Conservation (phyloP, 2,888 invertebrate genomes). For the Deladenus siricidicola region DNA sequence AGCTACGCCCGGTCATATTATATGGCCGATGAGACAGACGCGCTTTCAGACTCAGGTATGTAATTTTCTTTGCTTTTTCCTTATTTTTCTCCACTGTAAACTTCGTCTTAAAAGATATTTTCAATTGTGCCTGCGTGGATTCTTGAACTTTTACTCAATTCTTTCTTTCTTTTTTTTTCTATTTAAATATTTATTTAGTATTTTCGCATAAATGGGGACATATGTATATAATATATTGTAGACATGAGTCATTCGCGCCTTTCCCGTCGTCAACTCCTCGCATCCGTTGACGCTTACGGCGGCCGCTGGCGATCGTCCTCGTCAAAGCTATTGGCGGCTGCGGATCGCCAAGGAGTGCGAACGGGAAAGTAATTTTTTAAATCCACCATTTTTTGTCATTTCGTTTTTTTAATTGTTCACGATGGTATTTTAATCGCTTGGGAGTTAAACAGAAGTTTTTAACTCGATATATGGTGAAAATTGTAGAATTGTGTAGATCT, state of each 20-base stretch:
- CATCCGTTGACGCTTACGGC: slow-evolving; percentile 49
- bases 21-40: slow-evolving; percentile 50
- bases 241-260: slow-evolving; percentile 52
- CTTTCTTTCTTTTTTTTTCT: not conserved
- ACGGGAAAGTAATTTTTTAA: slow-evolving; percentile 48
- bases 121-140: too few species aligned
- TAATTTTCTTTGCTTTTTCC: not conserved
- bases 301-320: slow-evolving; percentile 48
- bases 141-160: too few species aligned
- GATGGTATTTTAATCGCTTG: too few species aligned
- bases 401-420: not conserved
- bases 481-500: too few species aligned
- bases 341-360: slow-evolving; percentile 50
- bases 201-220: not conserved
- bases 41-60: slow-evolving; percentile 50
- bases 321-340: slow-evolving; percentile 46
- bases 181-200: not conserved
- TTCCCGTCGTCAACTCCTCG: slow-evolving; percentile 45
- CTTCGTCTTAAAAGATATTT: too few species aligned
- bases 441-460: too few species aligned
- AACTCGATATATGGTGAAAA: too few species aligned
- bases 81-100: too few species aligned
- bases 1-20: slow-evolving; percentile 46
- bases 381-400: not conserved
- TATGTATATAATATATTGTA: slow-evolving; percentile 29